Evolutionary conservation across 2,888 invertebrate species (phyloP), one percentile per base, ranked within the genome.

Genomic region (Scaptomyza parva): DNA sequence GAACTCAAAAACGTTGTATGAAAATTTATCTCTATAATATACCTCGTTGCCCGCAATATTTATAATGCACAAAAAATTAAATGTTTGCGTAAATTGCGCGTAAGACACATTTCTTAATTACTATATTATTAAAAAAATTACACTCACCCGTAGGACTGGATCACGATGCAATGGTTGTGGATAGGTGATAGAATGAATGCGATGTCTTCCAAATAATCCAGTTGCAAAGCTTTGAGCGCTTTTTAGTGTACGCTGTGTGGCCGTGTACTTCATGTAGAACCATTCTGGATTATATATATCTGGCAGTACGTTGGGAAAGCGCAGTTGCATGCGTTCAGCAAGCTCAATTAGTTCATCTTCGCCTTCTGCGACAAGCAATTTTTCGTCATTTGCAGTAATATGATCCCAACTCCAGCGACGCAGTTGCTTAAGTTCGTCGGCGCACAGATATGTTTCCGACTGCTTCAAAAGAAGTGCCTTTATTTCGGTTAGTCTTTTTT

Each of bases 201-300:
- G 93, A 78, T 93, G 92, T 68, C 93, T 93, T 12, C 95, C 95
- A 92, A 97, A 97, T 41, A 97, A 91, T 0, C 97, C 97, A 51
- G 94, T 92, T 0, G 95, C 93, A 92, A 97, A 97, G 89, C 94
- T 93, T 79, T 93, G 93, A 0, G 96, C 96, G 91, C 97, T 97
- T 81, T 94, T 94, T 55, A 94, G 93, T 0, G 97, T 94, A 75
- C 97, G 93, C 88, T 96, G 95, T 1, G 96, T 96, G 1, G 94
- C 94, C 17, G 97, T 97, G 76, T 94, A 95, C 81, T 94, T 95
- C 86, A 97, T 96, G 95, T 96, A 92, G 70, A 86, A 89, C 63
- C 80, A 78, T 41, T 80, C 30, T 0, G 90, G 86, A 77, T 93
- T 92, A 87, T 96, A 96, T 58, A 92, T 91, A 61, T 93, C 92